These are phyloP conservation scores for Epistrophe eligans DNA, from an alignment of 2,888 invertebrate genomes.

Conservation along the genomic window DNA sequence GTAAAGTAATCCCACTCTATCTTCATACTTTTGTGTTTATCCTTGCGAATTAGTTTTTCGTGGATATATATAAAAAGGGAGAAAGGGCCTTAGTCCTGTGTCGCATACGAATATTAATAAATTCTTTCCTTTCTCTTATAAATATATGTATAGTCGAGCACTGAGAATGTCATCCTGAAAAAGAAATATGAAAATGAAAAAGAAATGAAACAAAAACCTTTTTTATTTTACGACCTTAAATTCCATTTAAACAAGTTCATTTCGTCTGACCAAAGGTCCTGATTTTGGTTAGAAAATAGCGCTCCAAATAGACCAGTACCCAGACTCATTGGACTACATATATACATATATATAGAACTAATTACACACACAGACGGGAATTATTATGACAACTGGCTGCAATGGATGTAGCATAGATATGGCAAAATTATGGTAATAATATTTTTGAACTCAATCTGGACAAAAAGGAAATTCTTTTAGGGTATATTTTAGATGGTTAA, in stretches of 20 bases:
- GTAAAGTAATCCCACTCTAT: conserved; percentile 53
- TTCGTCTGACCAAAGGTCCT: conserved; percentile 54
- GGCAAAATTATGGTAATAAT: conserved; percentile 70
- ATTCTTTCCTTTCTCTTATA: conserved; percentile 3
- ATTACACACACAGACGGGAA: conserved; percentile 43
- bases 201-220: conserved; percentile 23
- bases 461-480: background rate
- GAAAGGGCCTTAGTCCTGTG: background rate
- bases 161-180: background rate
- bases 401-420: conserved; percentile 65
- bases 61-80: background rate
- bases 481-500: background rate
- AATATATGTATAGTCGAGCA: background rate
- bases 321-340: conserved; percentile 6
- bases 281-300: conserved; percentile 32
- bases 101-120: conserved; percentile 67
- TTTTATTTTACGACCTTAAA: conserved; percentile 47
- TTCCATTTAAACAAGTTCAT: conserved; percentile 57
- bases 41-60: conserved; percentile 64
- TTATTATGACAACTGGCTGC: conserved; percentile 25
- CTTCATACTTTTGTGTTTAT: conserved; percentile 62
- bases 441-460: conserved; percentile 39
- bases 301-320: background rate
- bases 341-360: conserved; percentile 27
- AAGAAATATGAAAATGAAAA: conserved; percentile 37